These are phyloP conservation scores for Ictalurus punctatus DNA, from an alignment of 2,113 vertebrate genomes.

Conservation along the genomic window DNA sequence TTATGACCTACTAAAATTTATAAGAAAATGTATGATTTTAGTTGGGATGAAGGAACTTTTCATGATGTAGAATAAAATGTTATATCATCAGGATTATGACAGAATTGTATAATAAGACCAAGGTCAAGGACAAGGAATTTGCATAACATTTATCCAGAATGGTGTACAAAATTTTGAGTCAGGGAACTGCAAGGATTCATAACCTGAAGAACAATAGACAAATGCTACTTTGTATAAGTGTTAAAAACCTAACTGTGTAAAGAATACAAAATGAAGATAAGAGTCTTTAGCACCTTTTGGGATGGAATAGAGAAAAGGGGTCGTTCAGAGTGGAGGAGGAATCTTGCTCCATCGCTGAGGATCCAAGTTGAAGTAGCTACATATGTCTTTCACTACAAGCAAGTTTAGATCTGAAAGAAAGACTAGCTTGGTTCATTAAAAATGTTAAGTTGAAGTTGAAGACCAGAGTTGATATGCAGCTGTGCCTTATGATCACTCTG, in stretches of 20 bases:
- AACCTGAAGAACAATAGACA: background rate
- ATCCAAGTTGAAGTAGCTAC: background rate
- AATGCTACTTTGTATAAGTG: background rate
- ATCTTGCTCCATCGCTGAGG: background rate
- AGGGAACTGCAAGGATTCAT: background rate
- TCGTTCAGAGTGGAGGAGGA: background rate
- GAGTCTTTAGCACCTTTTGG: background rate
- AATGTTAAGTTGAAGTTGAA: background rate
- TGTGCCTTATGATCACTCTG: background rate
- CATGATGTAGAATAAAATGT: background rate
- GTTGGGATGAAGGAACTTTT: background rate
- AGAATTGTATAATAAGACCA: background rate
- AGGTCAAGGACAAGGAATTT: slow-evolving; percentile 4
- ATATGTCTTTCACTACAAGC: background rate
- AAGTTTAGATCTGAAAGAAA: background rate
- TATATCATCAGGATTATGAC: background rate
- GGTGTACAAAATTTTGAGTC: background rate
- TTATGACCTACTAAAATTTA: background rate
- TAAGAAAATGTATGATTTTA: background rate
- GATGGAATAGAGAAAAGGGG: background rate
- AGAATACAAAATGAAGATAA: background rate
- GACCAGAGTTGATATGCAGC: background rate
- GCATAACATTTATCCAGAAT: background rate
- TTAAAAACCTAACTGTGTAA: background rate
- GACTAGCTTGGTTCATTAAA: background rate